A percentile compares a stretch with the other conserved stretches of the same genome.
phyloP scores from a whole-genome alignment of 30 jellyfish, hydroid and myxozoan species.

The Catostylus mosaicus region DNA sequence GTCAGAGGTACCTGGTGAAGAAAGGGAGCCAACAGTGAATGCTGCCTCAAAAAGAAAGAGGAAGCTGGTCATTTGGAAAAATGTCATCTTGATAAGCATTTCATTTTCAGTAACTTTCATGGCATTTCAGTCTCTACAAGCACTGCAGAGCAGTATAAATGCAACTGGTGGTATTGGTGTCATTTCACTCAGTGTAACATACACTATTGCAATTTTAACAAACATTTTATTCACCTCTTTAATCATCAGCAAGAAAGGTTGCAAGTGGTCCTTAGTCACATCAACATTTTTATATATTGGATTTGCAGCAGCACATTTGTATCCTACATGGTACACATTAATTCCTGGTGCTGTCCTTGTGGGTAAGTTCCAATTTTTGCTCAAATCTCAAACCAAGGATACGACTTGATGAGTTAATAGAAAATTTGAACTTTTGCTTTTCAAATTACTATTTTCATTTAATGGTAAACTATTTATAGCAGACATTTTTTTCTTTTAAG shows the following conservation, averaged over 20 bases:
- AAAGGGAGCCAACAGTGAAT: background rate
- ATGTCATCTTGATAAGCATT: constrained; percentile 27
- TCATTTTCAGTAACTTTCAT: constrained; percentile 47
- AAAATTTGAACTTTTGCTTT: too few species aligned
- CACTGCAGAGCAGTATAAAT: constrained; percentile 61
- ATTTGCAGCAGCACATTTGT: constrained; percentile 45
- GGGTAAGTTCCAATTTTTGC: constrained; percentile 30
- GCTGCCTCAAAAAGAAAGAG: constrained; percentile 6
- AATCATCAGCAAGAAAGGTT: constrained; percentile 36
- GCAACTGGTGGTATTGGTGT: constrained; percentile 52
- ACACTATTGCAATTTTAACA: constrained; percentile 34
- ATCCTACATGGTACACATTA: constrained; percentile 64
- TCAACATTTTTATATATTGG: constrained; percentile 36
- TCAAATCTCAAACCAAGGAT: background rate
- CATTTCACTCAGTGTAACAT: constrained; percentile 35
- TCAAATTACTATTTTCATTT: too few species aligned
- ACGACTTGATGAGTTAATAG: too few species aligned
- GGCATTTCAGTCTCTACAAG: constrained; percentile 55
- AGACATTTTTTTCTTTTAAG: too few species aligned
- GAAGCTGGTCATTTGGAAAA: constrained; percentile 36
- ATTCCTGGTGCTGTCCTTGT: constrained; percentile 47
- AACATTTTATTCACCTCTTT: constrained; percentile 27
- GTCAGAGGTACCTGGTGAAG: background rate
- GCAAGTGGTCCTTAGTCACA: constrained; percentile 36
- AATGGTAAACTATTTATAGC: too few species aligned